A percentile compares a stretch with the other conserved stretches of the same genome.
phyloP scores from a whole-genome alignment of 2,888 invertebrate genomes.

The Operophtera brumata region DNA sequence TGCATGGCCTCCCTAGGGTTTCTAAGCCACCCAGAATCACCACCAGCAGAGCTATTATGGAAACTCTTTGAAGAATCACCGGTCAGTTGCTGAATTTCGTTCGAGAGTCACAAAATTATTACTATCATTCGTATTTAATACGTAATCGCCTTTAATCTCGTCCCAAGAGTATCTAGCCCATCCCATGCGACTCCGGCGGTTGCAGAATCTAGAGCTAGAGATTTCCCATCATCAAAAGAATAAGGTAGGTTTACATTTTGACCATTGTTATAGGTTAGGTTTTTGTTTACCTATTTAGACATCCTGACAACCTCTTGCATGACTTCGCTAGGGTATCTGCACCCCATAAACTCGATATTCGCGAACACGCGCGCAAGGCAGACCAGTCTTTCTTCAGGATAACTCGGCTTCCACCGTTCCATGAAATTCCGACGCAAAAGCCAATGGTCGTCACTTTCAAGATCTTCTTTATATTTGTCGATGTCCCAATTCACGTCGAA shows the following conservation, averaged over 20 bases:
- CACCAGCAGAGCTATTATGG: background rate
- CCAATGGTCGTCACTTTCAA: constrained; percentile 96
- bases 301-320: constrained; percentile 79
- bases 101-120: background rate
- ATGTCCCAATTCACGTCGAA: constrained; percentile 83
- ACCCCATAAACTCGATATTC: constrained; percentile 83
- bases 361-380: constrained; percentile 83
- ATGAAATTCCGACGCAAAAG: constrained; percentile 89
- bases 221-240: background rate
- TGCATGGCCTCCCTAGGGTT: background rate
- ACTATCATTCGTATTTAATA: background rate
- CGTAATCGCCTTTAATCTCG: background rate
- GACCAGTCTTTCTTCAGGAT: constrained; percentile 78
- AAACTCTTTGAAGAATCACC: too few relatives aligned
- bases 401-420: constrained; percentile 85
- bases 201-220: background rate
- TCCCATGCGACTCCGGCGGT: too few relatives aligned
- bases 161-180: background rate
- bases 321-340: constrained; percentile 80
- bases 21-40: background rate
- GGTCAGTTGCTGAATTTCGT: background rate
- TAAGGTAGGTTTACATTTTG: background rate
- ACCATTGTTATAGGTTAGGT: constrained; percentile 1
- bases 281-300: constrained; percentile 72
- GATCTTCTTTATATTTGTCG: constrained; percentile 86